A percentile compares a stretch with the other conserved stretches of the same genome.
These are phyloP conservation scores for Euschistus heros DNA, from an alignment of 1,140 invertebrate species.

Conservation along the genomic window DNA sequence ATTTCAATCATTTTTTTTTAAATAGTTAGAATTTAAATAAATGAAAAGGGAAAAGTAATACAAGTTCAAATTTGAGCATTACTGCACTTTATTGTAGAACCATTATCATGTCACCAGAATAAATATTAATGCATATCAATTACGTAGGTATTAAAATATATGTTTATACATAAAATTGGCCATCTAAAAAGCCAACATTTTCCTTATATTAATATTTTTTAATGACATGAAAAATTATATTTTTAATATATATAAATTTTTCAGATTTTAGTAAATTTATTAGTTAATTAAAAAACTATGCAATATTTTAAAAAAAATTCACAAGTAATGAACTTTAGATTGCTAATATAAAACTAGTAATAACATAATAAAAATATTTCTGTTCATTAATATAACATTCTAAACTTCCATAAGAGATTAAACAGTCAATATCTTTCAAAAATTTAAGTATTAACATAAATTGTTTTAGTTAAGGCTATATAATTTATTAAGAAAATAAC, in stretches of 20 bases:
- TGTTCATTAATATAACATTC: not conserved
- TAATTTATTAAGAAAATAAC: too few species aligned
- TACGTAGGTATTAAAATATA: conserved; percentile 6
- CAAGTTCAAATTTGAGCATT: not conserved
- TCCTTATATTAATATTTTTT: too few species aligned
- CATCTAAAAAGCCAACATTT: too few species aligned
- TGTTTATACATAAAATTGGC: not conserved
- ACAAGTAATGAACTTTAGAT: conserved; percentile 1
- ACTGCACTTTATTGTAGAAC: conserved; percentile 1
- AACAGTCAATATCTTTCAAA: conserved; percentile 6
- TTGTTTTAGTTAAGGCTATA: not conserved
- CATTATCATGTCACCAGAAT: conserved; percentile 8
- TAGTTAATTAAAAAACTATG: not conserved
- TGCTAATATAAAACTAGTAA: not conserved
- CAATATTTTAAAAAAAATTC: not conserved
- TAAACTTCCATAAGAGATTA: not conserved
- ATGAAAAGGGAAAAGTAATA: not conserved
- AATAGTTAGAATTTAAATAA: not conserved
- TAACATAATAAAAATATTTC: not conserved
- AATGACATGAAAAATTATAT: not conserved
- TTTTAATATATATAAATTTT: not conserved
- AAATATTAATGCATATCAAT: not conserved
- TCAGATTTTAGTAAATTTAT: too few species aligned
- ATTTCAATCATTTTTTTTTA: too few species aligned
- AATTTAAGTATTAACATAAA: not conserved